Evolutionary conservation across 2,888 invertebrate species (phyloP), one percentile per base, ranked within the genome.

Genomic region (Drosophila prolongata): DNA sequence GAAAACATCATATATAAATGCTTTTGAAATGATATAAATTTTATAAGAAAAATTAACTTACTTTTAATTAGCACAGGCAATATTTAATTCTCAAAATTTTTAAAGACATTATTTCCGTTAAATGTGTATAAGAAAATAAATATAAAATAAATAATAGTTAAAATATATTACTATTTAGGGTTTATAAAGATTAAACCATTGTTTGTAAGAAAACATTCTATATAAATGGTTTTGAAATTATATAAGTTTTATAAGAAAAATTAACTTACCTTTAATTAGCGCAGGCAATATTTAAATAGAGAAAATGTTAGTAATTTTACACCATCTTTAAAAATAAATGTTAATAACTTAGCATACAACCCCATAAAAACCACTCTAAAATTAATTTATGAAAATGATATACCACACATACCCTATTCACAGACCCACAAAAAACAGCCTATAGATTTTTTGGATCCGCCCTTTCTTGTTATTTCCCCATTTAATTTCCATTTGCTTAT

Each of bases 301-400:
- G 14, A 4, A 40, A 40, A 14, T 30, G 4, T 40, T 9, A 3
- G 14, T 40, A 14, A 10, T 16, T 40, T n/a, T 8, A 10, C 34
- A n/a, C 9, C 4, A 30, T 1, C 30, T 30, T 1, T 16, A 1
- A 4, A 40, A 4, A 16, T 40, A 40, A 40, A 40, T 10, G 40
- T 40, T 9, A 10, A 40, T 10, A 30, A 8, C 0, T 30, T 30
- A 8, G 30, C 30, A 8, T 30, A 40, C 9, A 3, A 1, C 1
- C 3, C 1, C 8, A n/a, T 14, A 55, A 35, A 27, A 16, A 43
- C 34, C 34, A 53, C 40, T 13, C 27, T 11, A 10, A 34, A 57
- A 10, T 46, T 62, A 58, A 43, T 38, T 61, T 44, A 59, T 59
- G 43, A 60, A 60, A 61, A 52, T 34, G 6, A 44, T 19, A 50